Evolutionary conservation across 2,113 vertebrate genomes (phyloP), one percentile per base, ranked within the genome.

Genomic region (Caloenas nicobarica): DNA sequence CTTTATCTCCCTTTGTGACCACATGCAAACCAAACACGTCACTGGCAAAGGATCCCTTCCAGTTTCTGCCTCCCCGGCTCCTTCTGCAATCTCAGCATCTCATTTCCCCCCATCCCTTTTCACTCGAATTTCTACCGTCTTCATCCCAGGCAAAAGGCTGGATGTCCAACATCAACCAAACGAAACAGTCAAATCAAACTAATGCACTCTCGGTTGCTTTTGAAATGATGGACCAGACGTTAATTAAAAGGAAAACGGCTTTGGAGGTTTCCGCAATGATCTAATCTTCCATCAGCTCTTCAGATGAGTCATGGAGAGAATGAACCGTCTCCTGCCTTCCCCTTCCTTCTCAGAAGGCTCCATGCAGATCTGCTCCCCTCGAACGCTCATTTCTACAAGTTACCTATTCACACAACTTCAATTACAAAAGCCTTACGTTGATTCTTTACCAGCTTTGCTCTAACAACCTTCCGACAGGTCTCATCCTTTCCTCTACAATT

Each of bases 351-450:
- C 26, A 29, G 53, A 19, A 13, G 16, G 36, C 36, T 69, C 57
- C 13, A 0, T 11, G 61, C 14, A 1, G 2, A 28, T 33, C 73
- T 16, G 28, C 48, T 83, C 44, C 42, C 36, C 57, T 11, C 6
- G 8, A 31, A 61, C 1, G 0, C 31, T 54, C 44, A n/a, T n/a
- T n/a, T 48, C 15, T 29, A 44, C 16, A 4, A 13, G 10, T 31
- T 62, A 34, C 9, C 83, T 69, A 2, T 21, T 51, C 48, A 25
- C 23, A 11, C 0, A 23, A n/a, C 40, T 54, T 34, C 54, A 65
- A 4, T 50, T 7, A 10, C 3, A 29, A 40, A 29, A 40, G 7
- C 83, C 24, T 34, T 10, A 26, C 0, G 1, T 2, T 19, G 46
- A 29, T 17, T 28, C 58, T 42, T 50, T 1, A 36, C 18, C 34